Conservation (phyloP, 2,113 vertebrate genomes). For the Marcusenius ussheri region DNA sequence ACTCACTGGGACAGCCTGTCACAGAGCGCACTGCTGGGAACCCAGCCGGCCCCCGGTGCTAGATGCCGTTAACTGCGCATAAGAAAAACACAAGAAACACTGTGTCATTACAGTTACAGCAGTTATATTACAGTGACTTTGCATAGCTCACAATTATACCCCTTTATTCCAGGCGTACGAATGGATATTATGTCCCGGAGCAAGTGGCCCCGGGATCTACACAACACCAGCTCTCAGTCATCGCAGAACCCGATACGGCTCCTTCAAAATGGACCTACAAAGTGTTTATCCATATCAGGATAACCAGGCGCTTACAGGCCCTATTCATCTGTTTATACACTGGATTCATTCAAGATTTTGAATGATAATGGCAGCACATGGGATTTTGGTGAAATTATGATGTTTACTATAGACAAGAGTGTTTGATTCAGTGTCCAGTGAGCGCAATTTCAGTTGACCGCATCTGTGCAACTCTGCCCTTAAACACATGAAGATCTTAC, state of each 20-base stretch:
- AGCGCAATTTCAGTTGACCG: not conserved
- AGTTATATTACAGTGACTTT: not conserved
- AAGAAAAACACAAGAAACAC: not conserved
- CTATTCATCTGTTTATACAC: not conserved
- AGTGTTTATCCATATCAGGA: not conserved
- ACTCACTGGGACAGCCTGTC: conserved; percentile 36
- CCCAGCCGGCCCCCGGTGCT: conserved; percentile 18
- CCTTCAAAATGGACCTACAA: not conserved
- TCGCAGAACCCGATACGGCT: not conserved
- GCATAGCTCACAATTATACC: not conserved
- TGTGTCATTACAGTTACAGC: not conserved
- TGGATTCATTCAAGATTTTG: not conserved
- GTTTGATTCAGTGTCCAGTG: not conserved
- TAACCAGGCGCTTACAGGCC: not conserved
- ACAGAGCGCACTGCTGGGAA: conserved; percentile 38
- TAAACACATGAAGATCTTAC: not conserved
- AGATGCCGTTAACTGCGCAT: not conserved
- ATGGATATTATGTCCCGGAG: not conserved
- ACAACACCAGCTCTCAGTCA: not conserved
- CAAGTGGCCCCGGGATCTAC: not conserved
- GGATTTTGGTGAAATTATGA: not conserved
- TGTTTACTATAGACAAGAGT: not conserved
- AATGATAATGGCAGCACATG: not conserved
- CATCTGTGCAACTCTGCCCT: not conserved
- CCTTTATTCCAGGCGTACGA: not conserved